Percentiles rank a stretch among this genome's conserved stretches.
Evolutionary conservation across 2,888 invertebrate genomes (phyloP).

Genomic region (Tanaodytes sp.): DNA sequence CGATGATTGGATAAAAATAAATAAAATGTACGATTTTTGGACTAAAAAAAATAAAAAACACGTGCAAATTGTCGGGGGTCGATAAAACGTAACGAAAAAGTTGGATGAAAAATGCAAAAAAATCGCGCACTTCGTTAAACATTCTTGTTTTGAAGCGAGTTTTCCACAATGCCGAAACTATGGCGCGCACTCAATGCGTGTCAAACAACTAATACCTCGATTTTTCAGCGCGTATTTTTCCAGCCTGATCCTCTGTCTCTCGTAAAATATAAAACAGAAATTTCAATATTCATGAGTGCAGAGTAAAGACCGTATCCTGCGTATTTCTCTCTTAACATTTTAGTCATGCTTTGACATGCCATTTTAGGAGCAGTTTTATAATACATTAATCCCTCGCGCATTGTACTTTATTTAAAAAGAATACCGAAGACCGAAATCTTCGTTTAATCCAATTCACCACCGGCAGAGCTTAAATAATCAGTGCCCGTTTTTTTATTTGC

Average conservation of each 20-base stretch:
- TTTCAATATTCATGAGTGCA: constrained; percentile 54
- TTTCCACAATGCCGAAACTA: constrained; percentile 49
- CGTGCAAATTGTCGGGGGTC: constrained; percentile 11
- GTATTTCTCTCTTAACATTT: constrained; percentile 53
- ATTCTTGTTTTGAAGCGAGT: constrained; percentile 54
- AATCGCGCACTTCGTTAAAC: constrained; percentile 45
- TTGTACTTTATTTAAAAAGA: constrained; percentile 44
- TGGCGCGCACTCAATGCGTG: constrained; percentile 46
- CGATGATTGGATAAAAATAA: constrained; percentile 63
- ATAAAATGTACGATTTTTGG: constrained; percentile 35
- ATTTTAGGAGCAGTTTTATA: constrained; percentile 47
- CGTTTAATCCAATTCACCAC: constrained; percentile 44
- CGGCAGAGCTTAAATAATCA: constrained; percentile 43
- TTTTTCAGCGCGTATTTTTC: constrained; percentile 55
- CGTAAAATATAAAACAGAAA: constrained; percentile 54
- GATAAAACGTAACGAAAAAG: constrained; percentile 14
- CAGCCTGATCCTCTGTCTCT: constrained; percentile 52
- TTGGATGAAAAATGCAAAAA: background rate
- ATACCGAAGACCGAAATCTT: constrained; percentile 29
- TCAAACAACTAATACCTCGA: constrained; percentile 54
- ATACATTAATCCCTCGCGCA: constrained; percentile 45
- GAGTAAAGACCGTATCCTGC: constrained; percentile 49
- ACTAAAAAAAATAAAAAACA: constrained; percentile 8
- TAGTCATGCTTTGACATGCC: constrained; percentile 44
- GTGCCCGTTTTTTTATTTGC: constrained; percentile 13